Evolutionary conservation across 2,113 vertebrate genomes (phyloP).

Genomic region (Bolborhynchus lineola): DNA sequence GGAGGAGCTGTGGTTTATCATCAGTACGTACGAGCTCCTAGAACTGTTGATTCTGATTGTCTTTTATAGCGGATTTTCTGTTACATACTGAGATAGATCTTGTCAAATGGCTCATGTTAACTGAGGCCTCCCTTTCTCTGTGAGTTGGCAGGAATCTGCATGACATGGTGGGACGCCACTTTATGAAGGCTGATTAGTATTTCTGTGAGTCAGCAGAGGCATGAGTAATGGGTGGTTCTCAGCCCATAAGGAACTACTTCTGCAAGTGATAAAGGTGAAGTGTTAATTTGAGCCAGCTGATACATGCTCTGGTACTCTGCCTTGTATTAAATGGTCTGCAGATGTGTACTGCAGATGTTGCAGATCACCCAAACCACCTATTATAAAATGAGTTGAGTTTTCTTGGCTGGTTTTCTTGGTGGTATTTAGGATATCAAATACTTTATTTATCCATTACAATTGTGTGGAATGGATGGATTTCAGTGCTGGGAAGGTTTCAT

Average conservation of each 20-base stretch:
- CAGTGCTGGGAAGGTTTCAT: background rate
- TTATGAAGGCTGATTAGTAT: background rate
- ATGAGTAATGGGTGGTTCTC: background rate
- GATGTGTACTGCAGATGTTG: background rate
- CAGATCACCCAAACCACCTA: background rate
- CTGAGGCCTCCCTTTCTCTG: background rate
- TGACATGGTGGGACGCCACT: rapidly evolving
- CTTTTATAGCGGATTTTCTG: background rate
- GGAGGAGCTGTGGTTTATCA: background rate
- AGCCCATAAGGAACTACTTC: background rate
- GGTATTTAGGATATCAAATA: background rate
- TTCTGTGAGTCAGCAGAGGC: background rate
- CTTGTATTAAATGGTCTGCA: background rate
- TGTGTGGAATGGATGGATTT: background rate
- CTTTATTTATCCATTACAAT: background rate
- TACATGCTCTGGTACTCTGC: rapidly evolving
- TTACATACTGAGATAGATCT: background rate
- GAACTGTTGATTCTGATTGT: background rate
- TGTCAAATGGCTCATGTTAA: background rate
- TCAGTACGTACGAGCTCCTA: background rate
- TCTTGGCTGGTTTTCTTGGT: background rate
- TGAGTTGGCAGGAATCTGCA: background rate
- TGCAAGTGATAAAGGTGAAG: background rate
- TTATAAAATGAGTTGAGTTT: background rate
- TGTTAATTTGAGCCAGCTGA: background rate